Base-by-base conservation (phyloP, 1,140 invertebrate species). In the Sitobion miscanthi region DNA sequence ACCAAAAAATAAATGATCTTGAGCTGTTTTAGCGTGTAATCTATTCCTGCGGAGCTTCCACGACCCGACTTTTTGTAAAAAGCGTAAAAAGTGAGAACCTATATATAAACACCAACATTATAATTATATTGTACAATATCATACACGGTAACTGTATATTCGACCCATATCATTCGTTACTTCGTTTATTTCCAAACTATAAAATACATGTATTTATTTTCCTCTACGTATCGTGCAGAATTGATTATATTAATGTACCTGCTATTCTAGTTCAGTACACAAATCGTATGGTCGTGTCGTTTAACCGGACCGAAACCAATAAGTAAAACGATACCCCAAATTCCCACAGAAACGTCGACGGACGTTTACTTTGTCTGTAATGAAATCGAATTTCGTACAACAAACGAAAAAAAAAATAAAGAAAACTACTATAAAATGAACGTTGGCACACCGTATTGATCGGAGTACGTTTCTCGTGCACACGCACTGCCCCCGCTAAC, bases 1-100 rank as follows among this genome's bases (percentile, higher is more conserved):
- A 85, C 91, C 8, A 85, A 45, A 47, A 86, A 93, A 54, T 93
- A 93, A 38, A 86, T 30, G n/a, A 93, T 93, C 14, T 86, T 93
- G 0, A 82, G 23, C 8, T 25, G 25, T 57, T 83, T 38, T 20
- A 93, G 17, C 11, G 1, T n/a, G 38, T n/a, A 45, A 11, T 93
- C 30, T 9, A 54, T 30, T 30, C 52, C 30, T 11, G n/a, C 69
- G n/a, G 20, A 20, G 21, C 91, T 45, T 42, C 14, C 91, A 5
- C 25, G 30, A 7, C 25, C 17, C 1, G 35, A 30, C 2, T 11
- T 20, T 52, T 86, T 93, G 82, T 85, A 62, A 45, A n/a, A 93
- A 1, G 47, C 91, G 23, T 86, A 25, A 54, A 57, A 93, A n/a
- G 77, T n/a, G 23, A 93, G 82, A 17, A 57, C 35, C 91, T 93